These are phyloP conservation scores for Sternarchorhynchus goeldii DNA, from an alignment of 2,797 vertebrate genomes.

Conservation along the genomic window DNA sequence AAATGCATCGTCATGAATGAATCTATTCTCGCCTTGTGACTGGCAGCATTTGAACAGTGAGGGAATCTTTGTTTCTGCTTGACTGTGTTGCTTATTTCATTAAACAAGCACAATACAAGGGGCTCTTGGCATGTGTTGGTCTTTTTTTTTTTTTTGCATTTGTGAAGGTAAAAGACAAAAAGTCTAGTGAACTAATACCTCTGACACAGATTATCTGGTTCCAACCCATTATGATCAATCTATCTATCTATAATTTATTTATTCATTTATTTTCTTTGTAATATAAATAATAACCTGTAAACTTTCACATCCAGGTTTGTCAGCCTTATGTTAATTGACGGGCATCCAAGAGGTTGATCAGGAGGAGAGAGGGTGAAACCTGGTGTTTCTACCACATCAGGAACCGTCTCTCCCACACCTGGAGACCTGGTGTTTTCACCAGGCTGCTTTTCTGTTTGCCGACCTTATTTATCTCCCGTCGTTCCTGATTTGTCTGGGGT, in stretches of 20 bases:
- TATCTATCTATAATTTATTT: too few relatives aligned
- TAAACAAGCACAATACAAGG: constrained; percentile 60
- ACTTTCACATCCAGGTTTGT: constrained; percentile 60
- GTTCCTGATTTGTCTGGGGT: constrained; percentile 50
- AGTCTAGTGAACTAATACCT: constrained; percentile 51
- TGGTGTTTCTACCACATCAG: constrained; percentile 27
- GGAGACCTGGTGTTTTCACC: constrained; percentile 42
- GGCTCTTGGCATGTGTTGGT: constrained; percentile 37
- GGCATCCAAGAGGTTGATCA: constrained; percentile 48
- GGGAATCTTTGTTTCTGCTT: constrained; percentile 41
- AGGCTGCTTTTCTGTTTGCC: constrained; percentile 20
- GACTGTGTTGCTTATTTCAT: constrained; percentile 67
- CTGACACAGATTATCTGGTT: constrained; percentile 44
- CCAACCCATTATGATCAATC: neutral
- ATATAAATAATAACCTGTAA: neutral
- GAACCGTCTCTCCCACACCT: constrained; percentile 2
- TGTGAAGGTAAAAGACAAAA: constrained; percentile 56
- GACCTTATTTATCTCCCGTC: constrained; percentile 49
- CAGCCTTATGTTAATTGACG: constrained; percentile 71
- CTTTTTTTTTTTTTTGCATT: constrained; percentile 23
- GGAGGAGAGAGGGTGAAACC: neutral
- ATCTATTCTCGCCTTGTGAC: constrained; percentile 24
- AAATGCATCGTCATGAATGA: constrained; percentile 15
- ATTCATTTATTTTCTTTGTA: too few relatives aligned
- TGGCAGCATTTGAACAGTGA: constrained; percentile 41